These are phyloP conservation scores for Microctonus brassicae DNA, from an alignment of 2,888 invertebrate genomes.

Conservation along the genomic window DNA sequence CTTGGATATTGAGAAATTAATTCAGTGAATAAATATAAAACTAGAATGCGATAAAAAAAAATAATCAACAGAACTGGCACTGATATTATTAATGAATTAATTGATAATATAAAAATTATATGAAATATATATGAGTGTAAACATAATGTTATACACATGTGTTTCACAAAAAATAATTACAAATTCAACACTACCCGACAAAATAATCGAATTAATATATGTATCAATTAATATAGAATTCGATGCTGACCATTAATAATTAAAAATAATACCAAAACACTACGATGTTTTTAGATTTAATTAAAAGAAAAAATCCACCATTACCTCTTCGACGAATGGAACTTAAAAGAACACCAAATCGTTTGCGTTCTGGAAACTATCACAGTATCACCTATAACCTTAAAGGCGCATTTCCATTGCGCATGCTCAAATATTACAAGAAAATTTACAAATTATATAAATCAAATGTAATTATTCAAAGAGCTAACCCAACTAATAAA, in stretches of 20 bases:
- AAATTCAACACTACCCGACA: constrained; percentile 9
- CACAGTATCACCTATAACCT: constrained; percentile 25
- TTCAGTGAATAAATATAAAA: no score
- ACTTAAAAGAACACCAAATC: constrained; percentile 50
- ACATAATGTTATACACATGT: constrained; percentile 45
- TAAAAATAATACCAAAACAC: constrained; percentile 31
- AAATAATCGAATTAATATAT: constrained; percentile 38
- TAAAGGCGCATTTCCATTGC: not conserved
- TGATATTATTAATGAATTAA: not conserved
- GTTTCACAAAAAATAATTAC: constrained; percentile 16
- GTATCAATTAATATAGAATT: constrained; percentile 23
- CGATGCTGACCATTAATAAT: constrained; percentile 24
- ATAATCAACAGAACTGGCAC: not conserved
- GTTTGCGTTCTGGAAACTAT: constrained; percentile 51
- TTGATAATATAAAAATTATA: not conserved
- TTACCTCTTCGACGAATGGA: constrained; percentile 58
- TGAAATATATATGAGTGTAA: constrained; percentile 37
- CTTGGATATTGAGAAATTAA: no score
- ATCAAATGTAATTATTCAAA: no score
- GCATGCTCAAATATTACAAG: not conserved
- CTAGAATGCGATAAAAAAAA: not conserved
- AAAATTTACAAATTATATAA: not conserved
- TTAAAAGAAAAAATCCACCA: constrained; percentile 43
- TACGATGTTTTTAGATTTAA: constrained; percentile 59
- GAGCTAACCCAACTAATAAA: no score